Conservation (phyloP, 2,797 vertebrate genomes). For the Bryconaethiops microstoma region DNA sequence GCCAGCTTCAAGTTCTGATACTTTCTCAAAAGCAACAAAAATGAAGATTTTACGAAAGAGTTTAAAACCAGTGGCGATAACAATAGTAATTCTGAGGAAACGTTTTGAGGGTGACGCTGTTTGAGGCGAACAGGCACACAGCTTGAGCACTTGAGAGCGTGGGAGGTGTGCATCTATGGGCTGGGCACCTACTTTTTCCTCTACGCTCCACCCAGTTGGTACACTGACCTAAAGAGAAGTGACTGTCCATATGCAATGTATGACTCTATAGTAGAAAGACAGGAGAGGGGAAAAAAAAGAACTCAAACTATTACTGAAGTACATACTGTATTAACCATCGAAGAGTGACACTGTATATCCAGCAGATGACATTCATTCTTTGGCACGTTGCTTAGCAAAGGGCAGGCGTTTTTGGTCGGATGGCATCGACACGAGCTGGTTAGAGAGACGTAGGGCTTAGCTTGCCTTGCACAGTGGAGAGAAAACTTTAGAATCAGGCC, state of each 20-base stretch:
- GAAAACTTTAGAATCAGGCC: conserved; percentile 63
- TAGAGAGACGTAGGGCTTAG: conserved; percentile 56
- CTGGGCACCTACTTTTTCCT: conserved; percentile 68
- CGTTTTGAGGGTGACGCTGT: conserved; percentile 51
- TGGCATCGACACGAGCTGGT: conserved; percentile 40
- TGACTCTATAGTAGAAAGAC: conserved; percentile 71
- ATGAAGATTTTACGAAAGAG: conserved; percentile 63
- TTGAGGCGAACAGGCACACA: conserved; percentile 54
- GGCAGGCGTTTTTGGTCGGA: conserved; percentile 59
- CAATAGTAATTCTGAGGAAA: conserved; percentile 63
- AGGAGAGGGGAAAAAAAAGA: conserved; percentile 49
- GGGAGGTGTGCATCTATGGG: conserved; percentile 73
- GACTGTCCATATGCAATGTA: conserved; percentile 84
- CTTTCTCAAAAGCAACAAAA: conserved; percentile 75
- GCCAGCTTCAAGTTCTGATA: conserved; percentile 72
- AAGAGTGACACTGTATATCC: conserved; percentile 61
- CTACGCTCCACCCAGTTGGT: conserved; percentile 71
- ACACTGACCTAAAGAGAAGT: conserved; percentile 78
- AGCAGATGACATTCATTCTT: conserved; percentile 65
- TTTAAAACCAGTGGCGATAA: conserved; percentile 55
- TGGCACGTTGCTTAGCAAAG: conserved; percentile 74
- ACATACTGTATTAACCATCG: conserved; percentile 71
- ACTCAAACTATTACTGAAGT: conserved; percentile 61
- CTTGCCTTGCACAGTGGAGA: conserved; percentile 55
- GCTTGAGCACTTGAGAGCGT: conserved; percentile 66